Base-by-base conservation (phyloP, 1,140 invertebrate species). In the Spodoptera litura region DNA sequence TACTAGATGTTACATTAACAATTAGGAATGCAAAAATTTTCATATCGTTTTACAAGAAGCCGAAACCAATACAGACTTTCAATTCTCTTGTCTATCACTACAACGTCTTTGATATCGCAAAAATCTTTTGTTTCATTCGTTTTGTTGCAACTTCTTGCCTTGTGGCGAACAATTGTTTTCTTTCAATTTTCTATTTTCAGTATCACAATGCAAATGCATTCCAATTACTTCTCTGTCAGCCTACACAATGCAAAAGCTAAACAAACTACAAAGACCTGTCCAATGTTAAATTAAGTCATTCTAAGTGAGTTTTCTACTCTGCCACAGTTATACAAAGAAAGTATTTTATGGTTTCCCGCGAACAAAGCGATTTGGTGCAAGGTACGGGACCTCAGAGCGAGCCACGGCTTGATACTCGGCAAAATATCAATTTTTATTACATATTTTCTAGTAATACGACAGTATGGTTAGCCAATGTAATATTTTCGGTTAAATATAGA, bases 281-380 rank as follows among this genome's bases (percentile, higher is more conserved):
- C 49, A 12, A 70, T 10, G 49, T 70, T 38, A 12, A 70, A 70
- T 70, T 53, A 70, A 70, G 49, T 44, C 66, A 70, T 53, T 52
- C 20, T 27, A 35, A 11, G 8, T 52, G 20, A 15, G 10, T 44
- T 44, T 44, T 6, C 64, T 70, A 51, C 66, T 13, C 49, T 6
- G 49, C 10, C 66, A 52, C 20, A 52, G 38, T 25, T 53, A 49
- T n/a, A 70, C 20, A 51, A 70, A 53, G 62, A 52, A 74, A 61
- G 44, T 61, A 61, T 74, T 74, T 74, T 74, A 74, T 59, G 59
- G 71, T 74, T 51, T 61, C 8, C 15, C 56, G 71, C 61, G 56
- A 35, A n/a, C 56, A 56, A 74, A 74, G 49, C 56, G 71, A 74
- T 74, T 74, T 51, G 56, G 71, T 74, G 61, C 71, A 74, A 61